Evolutionary conservation across 2,113 vertebrate species (phyloP).

Genomic region (Malaclemys terrapin): DNA sequence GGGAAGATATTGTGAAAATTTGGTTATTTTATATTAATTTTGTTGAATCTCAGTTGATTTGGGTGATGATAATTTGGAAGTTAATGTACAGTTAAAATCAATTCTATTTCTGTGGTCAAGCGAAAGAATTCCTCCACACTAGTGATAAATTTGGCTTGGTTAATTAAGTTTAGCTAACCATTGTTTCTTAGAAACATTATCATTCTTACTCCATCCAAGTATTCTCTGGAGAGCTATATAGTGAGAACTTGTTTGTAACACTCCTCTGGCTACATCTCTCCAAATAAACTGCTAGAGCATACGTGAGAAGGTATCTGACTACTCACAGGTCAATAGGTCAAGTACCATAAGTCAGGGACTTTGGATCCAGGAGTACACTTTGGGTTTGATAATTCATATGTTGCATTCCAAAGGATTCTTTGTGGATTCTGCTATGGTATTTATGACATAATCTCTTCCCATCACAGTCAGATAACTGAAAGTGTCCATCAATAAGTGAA

Average conservation of each 20-base stretch:
- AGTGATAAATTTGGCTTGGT: slow-evolving; percentile 25
- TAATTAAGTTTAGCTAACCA: slow-evolving; percentile 39
- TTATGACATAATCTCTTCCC: slow-evolving; percentile 78
- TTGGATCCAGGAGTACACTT: slow-evolving; percentile 49
- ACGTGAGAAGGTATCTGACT: slow-evolving; percentile 6
- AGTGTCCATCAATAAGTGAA: slow-evolving; percentile 69
- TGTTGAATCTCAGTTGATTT: neutral
- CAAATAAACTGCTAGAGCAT: neutral
- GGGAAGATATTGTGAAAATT: neutral
- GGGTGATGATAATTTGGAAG: neutral
- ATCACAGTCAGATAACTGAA: slow-evolving; percentile 69
- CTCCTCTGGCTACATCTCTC: slow-evolving; percentile 40
- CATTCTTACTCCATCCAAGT: slow-evolving; percentile 25
- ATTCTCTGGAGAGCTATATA: slow-evolving; percentile 64
- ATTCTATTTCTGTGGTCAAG: neutral
- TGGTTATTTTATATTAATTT: neutral
- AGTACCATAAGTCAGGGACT: slow-evolving; percentile 11
- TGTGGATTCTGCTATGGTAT: slow-evolving; percentile 70
- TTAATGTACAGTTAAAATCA: neutral
- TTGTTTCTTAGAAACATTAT: slow-evolving; percentile 26
- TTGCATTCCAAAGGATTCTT: slow-evolving; percentile 53
- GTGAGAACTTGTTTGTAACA: slow-evolving; percentile 57
- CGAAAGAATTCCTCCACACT: neutral
- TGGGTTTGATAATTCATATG: slow-evolving; percentile 5
- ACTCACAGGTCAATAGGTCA: slow-evolving; percentile 42